Conservation (phyloP, 1,140 invertebrate genomes). For the Apolygus lucorum region DNA sequence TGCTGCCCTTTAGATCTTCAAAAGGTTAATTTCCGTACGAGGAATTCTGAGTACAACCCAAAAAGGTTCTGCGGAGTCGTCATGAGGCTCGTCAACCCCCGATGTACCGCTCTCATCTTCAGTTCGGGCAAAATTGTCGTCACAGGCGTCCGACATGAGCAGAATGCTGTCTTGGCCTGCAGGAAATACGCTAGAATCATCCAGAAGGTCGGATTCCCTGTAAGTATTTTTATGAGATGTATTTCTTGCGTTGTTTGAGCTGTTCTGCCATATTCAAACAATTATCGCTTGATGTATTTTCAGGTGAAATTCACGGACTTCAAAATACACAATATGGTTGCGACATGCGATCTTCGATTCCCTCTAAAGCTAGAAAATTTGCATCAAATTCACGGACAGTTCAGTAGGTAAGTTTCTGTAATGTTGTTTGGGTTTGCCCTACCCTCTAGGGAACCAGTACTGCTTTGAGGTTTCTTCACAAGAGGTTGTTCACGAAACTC, state of each 20-base stretch:
- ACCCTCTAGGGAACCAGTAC: no score
- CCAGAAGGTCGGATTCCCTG: constrained; percentile 91
- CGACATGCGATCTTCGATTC: constrained; percentile 98
- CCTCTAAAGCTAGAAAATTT: constrained; percentile 95
- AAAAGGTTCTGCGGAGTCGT: constrained; percentile 96
- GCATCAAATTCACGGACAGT: constrained; percentile 93
- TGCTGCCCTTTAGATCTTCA: constrained; percentile 77
- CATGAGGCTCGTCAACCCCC: constrained; percentile 93
- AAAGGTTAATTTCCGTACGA: constrained; percentile 88
- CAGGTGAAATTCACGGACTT: constrained; percentile 98
- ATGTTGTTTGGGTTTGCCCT: no score
- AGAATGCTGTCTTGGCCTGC: constrained; percentile 83
- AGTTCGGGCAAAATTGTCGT: constrained; percentile 98
- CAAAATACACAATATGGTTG: constrained; percentile 99
- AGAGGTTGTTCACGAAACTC: no score
- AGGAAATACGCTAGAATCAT: constrained; percentile 97
- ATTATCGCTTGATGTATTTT: constrained; percentile 40
- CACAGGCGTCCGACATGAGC: constrained; percentile 94
- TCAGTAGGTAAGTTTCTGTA: constrained; percentile 60
- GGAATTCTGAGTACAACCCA: constrained; percentile 99
- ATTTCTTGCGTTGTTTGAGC: no score
- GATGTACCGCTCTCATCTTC: constrained; percentile 96
- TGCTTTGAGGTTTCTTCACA: no score
- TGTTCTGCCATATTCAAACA: no score
- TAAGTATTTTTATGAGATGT: no score